Base-by-base conservation (phyloP, 2,888 invertebrate genomes). In the Pemphredon lugubris region DNA sequence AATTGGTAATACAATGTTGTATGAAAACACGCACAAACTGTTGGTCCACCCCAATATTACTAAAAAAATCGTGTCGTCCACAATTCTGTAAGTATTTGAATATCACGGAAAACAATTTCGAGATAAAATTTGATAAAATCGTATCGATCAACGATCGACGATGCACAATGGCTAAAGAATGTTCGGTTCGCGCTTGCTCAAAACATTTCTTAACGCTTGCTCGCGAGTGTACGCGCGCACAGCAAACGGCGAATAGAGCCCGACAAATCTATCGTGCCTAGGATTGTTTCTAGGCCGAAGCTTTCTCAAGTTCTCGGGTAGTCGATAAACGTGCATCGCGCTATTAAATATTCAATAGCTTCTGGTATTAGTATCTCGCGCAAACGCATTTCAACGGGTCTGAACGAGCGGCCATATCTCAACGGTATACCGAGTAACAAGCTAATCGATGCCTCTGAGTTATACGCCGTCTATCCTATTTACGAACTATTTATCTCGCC, bases 401-500 rank as follows among this genome's bases (percentile, higher is more conserved):
- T 32, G 39, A 48, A 53, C 66, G 66, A 42, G 60, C 11, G 60
- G 42, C 72, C 39, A 48, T 73, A 73, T 72, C 58, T 73, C 73
- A 73, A 51, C 18, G 14, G 39, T 42, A 32, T 66, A n/a, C 14
- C 21, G 47, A 60, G 73, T 61, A 73, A 73, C 73, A 50, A 73
- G 73, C 60, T 73, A 73, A 73, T 73, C 73, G 72, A 66, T 66
- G 73, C 66, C 60, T 37, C 58, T 54, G 72, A 66, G 73, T 73
- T 72, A 72, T 72, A 54, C 60, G 48, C 45, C 51, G 55, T 66
- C 72, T 66, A 58, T 61, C 66, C 72, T 66, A 61, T 73, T 66
- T 72, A 73, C 72, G 40, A 61, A 72, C 61, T 72, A 73, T 72
- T 73, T 72, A 72, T 73, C 60, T 73, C 73, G 73, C 65, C 72